A percentile compares a stretch with the other conserved stretches of the same genome.
phyloP scores from a whole-genome alignment of 2,113 vertebrate genomes.

The Aphyosemion australe region DNA sequence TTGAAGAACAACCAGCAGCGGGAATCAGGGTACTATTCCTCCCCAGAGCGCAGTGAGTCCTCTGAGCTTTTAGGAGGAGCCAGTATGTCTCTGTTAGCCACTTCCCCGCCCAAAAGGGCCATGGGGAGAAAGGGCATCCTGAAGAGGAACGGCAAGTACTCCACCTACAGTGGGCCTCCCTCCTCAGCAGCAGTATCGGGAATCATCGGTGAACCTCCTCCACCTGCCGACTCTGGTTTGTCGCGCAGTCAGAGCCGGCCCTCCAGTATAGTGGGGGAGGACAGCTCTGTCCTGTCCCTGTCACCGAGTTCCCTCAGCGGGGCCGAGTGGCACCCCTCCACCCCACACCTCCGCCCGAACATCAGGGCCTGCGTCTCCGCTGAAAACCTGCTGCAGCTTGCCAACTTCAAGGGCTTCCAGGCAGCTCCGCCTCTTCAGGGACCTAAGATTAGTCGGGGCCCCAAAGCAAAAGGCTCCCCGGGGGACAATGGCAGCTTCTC shows the following conservation, averaged over 20 bases:
- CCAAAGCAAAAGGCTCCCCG: conserved; percentile 77
- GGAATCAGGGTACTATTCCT: conserved; percentile 98
- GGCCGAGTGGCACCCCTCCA: conserved; percentile 84
- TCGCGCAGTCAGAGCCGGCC: conserved; percentile 92
- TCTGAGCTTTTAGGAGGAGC: conserved; percentile 86
- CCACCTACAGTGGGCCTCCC: conserved; percentile 76
- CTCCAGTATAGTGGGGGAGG: conserved; percentile 89
- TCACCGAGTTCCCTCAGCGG: conserved; percentile 80
- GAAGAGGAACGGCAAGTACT: conserved; percentile 94
- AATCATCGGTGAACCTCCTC: conserved; percentile 66
- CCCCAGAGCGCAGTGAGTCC: conserved; percentile 94
- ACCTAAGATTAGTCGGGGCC: conserved; percentile 82
- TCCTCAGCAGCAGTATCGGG: conserved; percentile 57
- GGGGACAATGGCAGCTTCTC: conserved; percentile 95
- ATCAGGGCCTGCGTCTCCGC: conserved; percentile 94
- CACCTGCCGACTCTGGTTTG: conserved; percentile 80
- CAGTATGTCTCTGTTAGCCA: conserved; percentile 69
- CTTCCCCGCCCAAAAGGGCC: conserved; percentile 70
- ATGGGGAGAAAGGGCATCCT: conserved; percentile 91
- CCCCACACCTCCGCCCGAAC: conserved; percentile 76
- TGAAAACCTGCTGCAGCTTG: conserved; percentile 93
- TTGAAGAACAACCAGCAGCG: conserved; percentile 92
- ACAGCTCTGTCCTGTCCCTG: conserved; percentile 85
- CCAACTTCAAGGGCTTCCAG: conserved; percentile 84
- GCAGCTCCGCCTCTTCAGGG: conserved; percentile 83